Conservation (phyloP, 2,113 vertebrate genomes). For the Psophia crepitans region DNA sequence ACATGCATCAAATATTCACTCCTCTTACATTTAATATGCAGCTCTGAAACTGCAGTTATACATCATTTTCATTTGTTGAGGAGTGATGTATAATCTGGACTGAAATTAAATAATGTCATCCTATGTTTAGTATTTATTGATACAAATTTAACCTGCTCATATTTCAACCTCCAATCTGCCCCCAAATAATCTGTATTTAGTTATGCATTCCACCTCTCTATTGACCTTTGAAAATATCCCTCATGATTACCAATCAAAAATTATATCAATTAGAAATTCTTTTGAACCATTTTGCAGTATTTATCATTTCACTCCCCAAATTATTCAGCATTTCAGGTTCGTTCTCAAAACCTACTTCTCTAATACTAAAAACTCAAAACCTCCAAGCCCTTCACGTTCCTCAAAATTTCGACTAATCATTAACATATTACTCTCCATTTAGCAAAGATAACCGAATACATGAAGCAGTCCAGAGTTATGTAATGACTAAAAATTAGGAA, state of each 20-base stretch:
- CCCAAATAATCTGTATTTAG: slow-evolving; percentile 56
- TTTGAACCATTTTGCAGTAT: neutral
- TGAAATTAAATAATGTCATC: slow-evolving; percentile 60
- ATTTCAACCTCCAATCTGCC: slow-evolving; percentile 54
- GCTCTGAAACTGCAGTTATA: slow-evolving; percentile 45
- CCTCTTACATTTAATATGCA: slow-evolving; percentile 22
- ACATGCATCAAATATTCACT: slow-evolving; percentile 30
- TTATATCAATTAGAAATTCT: slow-evolving; percentile 35
- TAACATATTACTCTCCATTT: neutral
- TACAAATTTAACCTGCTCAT: slow-evolving; percentile 63
- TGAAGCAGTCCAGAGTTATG: neutral
- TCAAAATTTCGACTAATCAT: neutral
- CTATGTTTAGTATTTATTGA: slow-evolving; percentile 65
- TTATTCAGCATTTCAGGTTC: neutral
- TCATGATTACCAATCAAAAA: slow-evolving; percentile 53
- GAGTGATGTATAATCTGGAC: slow-evolving; percentile 43
- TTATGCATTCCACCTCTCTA: slow-evolving; percentile 66
- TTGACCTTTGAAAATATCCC: slow-evolving; percentile 60
- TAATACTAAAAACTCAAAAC: neutral
- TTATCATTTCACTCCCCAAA: slow-evolving; percentile 23
- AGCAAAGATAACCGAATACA: neutral
- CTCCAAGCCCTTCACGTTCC: neutral
- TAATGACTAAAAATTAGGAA: neutral
- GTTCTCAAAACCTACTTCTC: neutral
- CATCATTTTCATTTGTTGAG: slow-evolving; percentile 58